A percentile compares a stretch with the other conserved stretches of the same genome.
These are phyloP conservation scores for Cryptotermes secundus DNA, from an alignment of 1,140 invertebrate species.

Conservation along the genomic window DNA sequence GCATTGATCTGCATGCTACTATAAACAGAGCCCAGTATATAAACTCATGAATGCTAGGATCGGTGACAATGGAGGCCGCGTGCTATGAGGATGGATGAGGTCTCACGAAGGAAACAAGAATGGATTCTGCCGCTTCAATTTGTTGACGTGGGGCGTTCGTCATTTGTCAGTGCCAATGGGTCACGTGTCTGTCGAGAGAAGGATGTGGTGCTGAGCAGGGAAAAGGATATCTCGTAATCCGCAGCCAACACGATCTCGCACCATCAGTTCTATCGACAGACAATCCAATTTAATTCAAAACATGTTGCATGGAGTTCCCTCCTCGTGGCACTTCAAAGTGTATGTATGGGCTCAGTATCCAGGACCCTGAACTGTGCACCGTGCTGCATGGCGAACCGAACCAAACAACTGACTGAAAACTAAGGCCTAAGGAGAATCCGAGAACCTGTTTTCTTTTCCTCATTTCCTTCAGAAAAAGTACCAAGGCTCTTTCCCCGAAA, in stretches of 20 bases:
- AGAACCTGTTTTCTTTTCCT: no score
- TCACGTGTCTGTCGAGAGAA: slow-evolving; percentile 6
- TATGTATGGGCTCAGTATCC: no score
- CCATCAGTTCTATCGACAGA: not conserved
- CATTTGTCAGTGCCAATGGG: slow-evolving; percentile 17
- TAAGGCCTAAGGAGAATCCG: no score
- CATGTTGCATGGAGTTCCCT: not conserved
- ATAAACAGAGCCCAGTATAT: not conserved
- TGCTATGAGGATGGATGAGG: not conserved
- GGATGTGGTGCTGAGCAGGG: not conserved
- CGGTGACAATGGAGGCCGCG: not conserved
- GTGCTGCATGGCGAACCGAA: no score
- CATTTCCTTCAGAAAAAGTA: no score
- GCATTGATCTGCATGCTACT: not conserved
- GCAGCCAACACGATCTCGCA: not conserved
- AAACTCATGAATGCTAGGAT: slow-evolving; percentile 2
- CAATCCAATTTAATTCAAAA: slow-evolving; percentile 5
- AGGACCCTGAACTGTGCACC: no score
- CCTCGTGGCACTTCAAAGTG: not conserved
- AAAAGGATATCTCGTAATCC: slow-evolving; percentile 1
- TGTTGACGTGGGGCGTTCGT: not conserved
- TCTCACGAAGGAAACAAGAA: not conserved
- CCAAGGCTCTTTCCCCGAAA: no score
- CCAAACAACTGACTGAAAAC: no score
- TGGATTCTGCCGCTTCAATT: not conserved